Base-by-base conservation (phyloP, 2,888 invertebrate species). In the Crematogaster levior region DNA sequence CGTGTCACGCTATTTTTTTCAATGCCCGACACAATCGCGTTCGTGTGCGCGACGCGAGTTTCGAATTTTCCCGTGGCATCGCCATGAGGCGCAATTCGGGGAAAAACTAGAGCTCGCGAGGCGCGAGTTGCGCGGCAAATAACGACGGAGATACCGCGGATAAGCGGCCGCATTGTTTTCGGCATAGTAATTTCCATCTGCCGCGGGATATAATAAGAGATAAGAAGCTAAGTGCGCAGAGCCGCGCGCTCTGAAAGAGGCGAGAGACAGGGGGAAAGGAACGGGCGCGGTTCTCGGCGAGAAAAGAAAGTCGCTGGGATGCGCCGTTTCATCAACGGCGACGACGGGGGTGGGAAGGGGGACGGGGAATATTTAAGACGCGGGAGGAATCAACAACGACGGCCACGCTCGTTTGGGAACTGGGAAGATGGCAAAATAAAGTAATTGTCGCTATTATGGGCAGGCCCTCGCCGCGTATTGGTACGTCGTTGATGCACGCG, bases 381-480 rank as follows among this genome's bases (percentile, higher is more conserved):
- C 89, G 89, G 27, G 21, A 88, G 92, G 91, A 92, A 91, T 90
- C 86, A 87, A 90, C 90, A 91, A 88, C 90, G 83, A 65, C 86
- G 83, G 65, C 80, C 81, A 80, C 83, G 86, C 80, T 85, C 81
- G 84, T 87, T 92, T 90, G 91, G 90, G 92, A 93, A 92, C 91
- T 91, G 91, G 91, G 89, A 92, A 93, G 92, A 91, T 89, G 91
- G 88, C 91, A 91, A 92, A 93, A 93, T 93, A 91, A 92, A 93
- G 92, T 93, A 93, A 93, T 93, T 92, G 93, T 93, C 92, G 92
- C 92, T 88, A 93, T 93, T 93, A 93, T 88, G 88, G 83, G 87
- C 81, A 85, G 83, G 83, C 73, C 68, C 21, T 58, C 82, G 77
- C 75, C n/a, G 84, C 70, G 90, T 89, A 81, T 86, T 83, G 51